A percentile compares a stretch with the other conserved stretches of the same genome.
These are phyloP conservation scores for Aldrovandia affinis DNA, from an alignment of 2,797 vertebrate species.

Conservation along the genomic window DNA sequence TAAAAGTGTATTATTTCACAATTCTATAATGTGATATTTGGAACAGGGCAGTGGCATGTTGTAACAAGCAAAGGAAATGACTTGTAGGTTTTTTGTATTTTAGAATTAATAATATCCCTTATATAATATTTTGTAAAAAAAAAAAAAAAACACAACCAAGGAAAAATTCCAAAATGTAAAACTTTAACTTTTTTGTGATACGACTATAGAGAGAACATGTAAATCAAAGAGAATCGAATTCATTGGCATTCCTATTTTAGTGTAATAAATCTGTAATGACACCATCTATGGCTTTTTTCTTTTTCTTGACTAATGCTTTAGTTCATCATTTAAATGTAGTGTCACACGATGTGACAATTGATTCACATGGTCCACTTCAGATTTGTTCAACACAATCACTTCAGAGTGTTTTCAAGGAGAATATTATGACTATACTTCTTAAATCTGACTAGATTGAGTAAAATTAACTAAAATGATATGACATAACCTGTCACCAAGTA, in stretches of 20 bases:
- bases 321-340: conserved; percentile 3
- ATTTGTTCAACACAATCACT: neutral
- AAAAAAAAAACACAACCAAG: no score
- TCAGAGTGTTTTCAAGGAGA: neutral
- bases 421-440: neutral
- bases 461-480: conserved; percentile 20
- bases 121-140: no score
- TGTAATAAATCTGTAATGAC: neutral
- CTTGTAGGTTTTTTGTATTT: neutral
- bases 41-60: neutral
- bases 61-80: conserved; percentile 1
- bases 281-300: neutral
- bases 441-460: conserved; percentile 1
- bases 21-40: conserved; percentile 18
- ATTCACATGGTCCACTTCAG: neutral
- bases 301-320: neutral
- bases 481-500: conserved; percentile 5
- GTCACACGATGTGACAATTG: neutral
- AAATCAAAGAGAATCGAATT: neutral
- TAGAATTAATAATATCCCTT: neutral
- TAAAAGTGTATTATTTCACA: conserved; percentile 4
- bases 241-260: neutral
- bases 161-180: no score
- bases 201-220: neutral
- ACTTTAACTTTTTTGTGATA: no score